Conservation (phyloP, 2,113 vertebrate genomes). For the Lutjanus erythropterus region DNA sequence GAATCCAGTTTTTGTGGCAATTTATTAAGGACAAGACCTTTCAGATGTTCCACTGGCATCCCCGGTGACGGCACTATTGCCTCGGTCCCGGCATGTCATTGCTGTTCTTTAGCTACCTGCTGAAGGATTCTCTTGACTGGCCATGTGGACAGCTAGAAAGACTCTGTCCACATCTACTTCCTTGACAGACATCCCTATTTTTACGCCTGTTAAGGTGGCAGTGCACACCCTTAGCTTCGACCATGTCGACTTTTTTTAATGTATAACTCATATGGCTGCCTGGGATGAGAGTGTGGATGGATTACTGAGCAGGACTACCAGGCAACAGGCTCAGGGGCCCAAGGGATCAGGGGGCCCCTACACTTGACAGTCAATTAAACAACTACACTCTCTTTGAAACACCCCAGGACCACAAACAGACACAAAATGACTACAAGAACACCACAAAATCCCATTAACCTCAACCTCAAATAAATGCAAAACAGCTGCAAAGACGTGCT, state of each 20-base stretch:
- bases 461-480: neutral
- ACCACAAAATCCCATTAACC: too few species aligned
- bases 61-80: constrained; percentile 43
- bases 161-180: constrained; percentile 51
- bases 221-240: constrained; percentile 35
- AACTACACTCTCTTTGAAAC: neutral
- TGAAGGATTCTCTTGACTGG: constrained; percentile 69
- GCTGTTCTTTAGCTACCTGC: constrained; percentile 58
- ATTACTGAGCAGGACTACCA: constrained; percentile 6
- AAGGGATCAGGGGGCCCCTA: neutral
- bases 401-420: neutral
- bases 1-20: constrained; percentile 46
- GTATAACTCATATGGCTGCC: constrained; percentile 18
- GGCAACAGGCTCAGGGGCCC: too few species aligned
- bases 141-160: constrained; percentile 67
- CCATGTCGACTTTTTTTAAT: constrained; percentile 4
- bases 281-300: constrained; percentile 10
- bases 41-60: constrained; percentile 52
- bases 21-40: constrained; percentile 65
- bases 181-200: constrained; percentile 61
- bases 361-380: neutral
- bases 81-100: constrained; percentile 63
- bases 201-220: constrained; percentile 42
- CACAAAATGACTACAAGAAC: neutral
- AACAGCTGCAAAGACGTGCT: neutral